Evolutionary conservation across 2,113 vertebrate species (phyloP), one percentile per base, ranked within the genome.

Genomic region (Dipodomys ordii): DNA sequence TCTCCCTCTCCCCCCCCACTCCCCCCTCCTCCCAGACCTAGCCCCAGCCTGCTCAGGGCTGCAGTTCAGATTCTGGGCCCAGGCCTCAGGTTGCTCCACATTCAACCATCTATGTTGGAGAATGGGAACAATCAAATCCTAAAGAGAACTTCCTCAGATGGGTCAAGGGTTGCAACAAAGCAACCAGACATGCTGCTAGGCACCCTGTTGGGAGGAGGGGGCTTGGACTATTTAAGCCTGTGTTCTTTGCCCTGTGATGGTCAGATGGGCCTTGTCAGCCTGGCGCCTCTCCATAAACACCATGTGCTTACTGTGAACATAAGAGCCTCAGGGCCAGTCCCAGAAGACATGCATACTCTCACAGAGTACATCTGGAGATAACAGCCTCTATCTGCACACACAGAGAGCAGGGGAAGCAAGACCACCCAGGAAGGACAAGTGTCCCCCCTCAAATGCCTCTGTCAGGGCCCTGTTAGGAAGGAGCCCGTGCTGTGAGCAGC

Each of bases 401-500:
- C 0, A 8, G 74, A 73, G 39, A 64, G 19, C 6, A 12, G 23
- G n/a, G 49, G 35, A 82, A 60, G 65, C 46, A 30, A 69, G 67
- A 76, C 72, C 77, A 76, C 32, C 30, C 44, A 60, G 53, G 76
- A 19, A 32, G n/a, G 32, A 4, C 0, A 20, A 67, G 46, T 23
- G 25, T 73, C 35, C 83, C 72, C 44, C 83, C 72, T 62, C 25
- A 60, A 22, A 67, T 28, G 27, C 25, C 16, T 44, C 62, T 53
- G 16, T 4, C 7, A 1, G 4, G 76, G 32, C 32, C 53, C 39
- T 32, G 84, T 64, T 27, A 71, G 74, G 44, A 78, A 79, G 35
- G 39, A 68, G 88, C 16, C 5, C 19, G 3, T 0, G 0, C 25
- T 0, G 1, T 0, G 12, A 1, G 10, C 11, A 35, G 27, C 4